phyloP scores from a whole-genome alignment of 2,888 invertebrate species.

The Cryptocheilus praepositus region DNA sequence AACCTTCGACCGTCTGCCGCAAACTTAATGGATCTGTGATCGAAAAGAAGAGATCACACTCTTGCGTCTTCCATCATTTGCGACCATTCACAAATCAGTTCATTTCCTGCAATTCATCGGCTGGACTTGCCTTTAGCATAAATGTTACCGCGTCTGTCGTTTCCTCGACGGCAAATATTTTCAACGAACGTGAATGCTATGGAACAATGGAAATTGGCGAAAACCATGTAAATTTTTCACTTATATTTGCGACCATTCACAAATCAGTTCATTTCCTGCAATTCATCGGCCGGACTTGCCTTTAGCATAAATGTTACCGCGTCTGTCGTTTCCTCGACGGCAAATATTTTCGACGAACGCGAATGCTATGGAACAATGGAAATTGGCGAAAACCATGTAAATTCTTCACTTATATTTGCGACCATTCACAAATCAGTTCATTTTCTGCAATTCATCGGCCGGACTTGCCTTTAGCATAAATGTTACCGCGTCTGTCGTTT shows the following conservation, averaged over 20 bases:
- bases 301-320: neutral
- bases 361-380: no score
- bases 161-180: no score
- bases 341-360: no score
- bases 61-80: neutral
- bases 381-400: neutral
- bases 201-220: no score
- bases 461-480: slow-evolving; percentile 30
- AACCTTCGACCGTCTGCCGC: slow-evolving; percentile 65
- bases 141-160: neutral
- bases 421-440: no score
- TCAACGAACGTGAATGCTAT: no score
- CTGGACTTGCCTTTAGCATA: slow-evolving; percentile 30
- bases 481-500: neutral
- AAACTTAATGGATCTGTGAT: slow-evolving; percentile 69
- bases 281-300: slow-evolving; percentile 36
- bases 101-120: slow-evolving; percentile 14
- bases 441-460: slow-evolving; percentile 17
- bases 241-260: neutral
- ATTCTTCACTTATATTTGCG: neutral
- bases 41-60: slow-evolving; percentile 1
- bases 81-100: no score
- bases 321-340: no score
- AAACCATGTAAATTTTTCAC: neutral
- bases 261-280: no score